Base-by-base conservation (phyloP, 2,888 invertebrate species). In the Leptogaster cylindrica region DNA sequence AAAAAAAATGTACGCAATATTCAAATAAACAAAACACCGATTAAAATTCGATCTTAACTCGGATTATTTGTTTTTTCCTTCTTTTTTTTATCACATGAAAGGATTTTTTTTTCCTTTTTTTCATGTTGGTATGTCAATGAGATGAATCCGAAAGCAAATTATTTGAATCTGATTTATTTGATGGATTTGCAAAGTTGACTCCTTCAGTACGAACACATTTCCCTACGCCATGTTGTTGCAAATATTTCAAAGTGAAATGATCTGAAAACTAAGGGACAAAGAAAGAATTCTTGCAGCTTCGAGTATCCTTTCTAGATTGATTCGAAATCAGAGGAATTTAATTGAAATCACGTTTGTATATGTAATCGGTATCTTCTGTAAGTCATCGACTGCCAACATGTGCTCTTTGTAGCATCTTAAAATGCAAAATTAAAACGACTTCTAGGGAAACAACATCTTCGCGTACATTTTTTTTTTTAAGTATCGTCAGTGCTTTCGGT, bases 311-410 rank as follows among this genome's bases (percentile, higher is more conserved):
- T 8, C 28, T 44, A 20, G 44, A 61, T 44, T 64, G 48, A 31
- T 48, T 31, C 27, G 33, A 76, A 78, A 78, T 79, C 78, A 77
- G 78, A 79, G 78, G 80, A 79, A 80, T 79, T 80, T 80, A 79
- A 79, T 79, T 79, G 80, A 77, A 80, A 77, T 77, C 78, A 78
- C 76, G 78, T 76, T 77, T 76, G 46, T 28, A 25, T 18, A 31
- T 48, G 28, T 28, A 46, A 33, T 16, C 12, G 23, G 7, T 23
- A 6, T 31, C 48, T 18, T 14, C 25, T 14, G 52, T 2, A 25
- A 23, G 27, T 51, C 36, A 39, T 55, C 41, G 36, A 58, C n/a
- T 64, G 28, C 39, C 20, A 27, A 39, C 51, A 52, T 64, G 36
- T 63, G 61, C 65, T 58, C 41, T 52, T 51, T 31, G 61, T 41